Evolutionary conservation across 2,888 invertebrate genomes (phyloP), one percentile per base, ranked within the genome.

Genomic region (Exephanes ischioxanthus): DNA sequence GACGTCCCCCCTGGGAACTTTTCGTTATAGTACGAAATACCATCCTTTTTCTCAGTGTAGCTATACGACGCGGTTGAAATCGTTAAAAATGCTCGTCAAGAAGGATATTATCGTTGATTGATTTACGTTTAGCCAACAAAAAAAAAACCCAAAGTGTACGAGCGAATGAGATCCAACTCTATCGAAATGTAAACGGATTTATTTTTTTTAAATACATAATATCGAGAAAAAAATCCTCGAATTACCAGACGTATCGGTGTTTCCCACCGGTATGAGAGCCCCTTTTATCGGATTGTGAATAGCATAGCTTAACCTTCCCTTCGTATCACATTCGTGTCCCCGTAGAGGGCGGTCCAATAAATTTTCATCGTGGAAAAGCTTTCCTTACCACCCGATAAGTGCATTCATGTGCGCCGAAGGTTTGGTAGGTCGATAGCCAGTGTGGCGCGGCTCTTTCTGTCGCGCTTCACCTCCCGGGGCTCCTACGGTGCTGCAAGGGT

Each of bases 371-470:
- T n/a, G 22, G 63, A 66, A 55, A 63, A 48, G 67, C 33, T 73
- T 78, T 63, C 37, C 33, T 51, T 22, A 55, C 67, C 22, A 26
- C 82, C 83, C 87, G 88, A 87, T 86, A 90, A 90, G 91, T 90
- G 90, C 91, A 92, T 91, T 91, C 90, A 90, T 89, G 89, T 86
- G 90, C 88, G 82, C 80, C 75, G 73, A 86, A 86, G 80, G 71
- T 70, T 79, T 14, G 78, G 77, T 67, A 84, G 80, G 86, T 86
- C 86, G 87, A 81, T 83, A 85, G 85, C 77, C 72, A 80, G 71
- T 81, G 77, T 78, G 51, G 70, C 58, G 45, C 71, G 51, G 68
- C 66, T 72, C 77, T 67, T 72, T 37, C 68, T 78, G 75, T 83
- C 76, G 73, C 66, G 76, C 70, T 75, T 48, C 30, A 58, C 19